These are phyloP conservation scores for Calosoma granatense DNA, from an alignment of 1,140 invertebrate species.

Conservation along the genomic window DNA sequence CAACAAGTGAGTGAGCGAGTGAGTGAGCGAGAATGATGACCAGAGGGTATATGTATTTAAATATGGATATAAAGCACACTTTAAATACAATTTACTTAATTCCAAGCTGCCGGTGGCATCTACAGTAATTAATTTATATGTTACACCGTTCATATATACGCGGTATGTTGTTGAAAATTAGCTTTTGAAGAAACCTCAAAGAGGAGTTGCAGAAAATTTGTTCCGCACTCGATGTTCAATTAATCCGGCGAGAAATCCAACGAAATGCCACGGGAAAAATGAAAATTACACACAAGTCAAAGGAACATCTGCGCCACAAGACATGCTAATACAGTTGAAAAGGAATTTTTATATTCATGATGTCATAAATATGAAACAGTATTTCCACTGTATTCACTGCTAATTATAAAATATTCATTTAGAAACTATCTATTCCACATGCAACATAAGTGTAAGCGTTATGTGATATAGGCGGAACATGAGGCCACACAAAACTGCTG, in stretches of 20 bases:
- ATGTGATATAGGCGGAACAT: not conserved
- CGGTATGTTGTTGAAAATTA: not conserved
- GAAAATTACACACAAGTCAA: not conserved
- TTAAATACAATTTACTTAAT: conserved; percentile 9
- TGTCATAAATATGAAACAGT: conserved; percentile 4
- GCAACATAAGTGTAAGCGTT: not conserved
- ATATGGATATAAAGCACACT: conserved; percentile 3
- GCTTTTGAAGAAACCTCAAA: not conserved
- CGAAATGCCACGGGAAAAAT: not conserved
- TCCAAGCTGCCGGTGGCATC: not conserved
- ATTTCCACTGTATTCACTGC: not conserved
- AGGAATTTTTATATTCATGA: conserved; percentile 5
- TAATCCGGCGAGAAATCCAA: not conserved
- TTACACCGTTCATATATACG: not conserved
- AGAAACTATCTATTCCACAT: no score
- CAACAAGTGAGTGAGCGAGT: no score
- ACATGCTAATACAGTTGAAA: not conserved
- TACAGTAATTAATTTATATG: not conserved
- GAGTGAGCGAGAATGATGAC: not conserved
- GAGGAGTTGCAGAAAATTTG: not conserved
- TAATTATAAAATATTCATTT: conserved; percentile 8
- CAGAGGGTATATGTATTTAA: not conserved
- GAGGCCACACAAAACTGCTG: not conserved
- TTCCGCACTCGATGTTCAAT: not conserved
- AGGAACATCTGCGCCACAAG: not conserved